A percentile compares a stretch with the other conserved stretches of the same genome.
These are phyloP conservation scores for Osmerus mordax DNA, from an alignment of 2,113 vertebrate species.

Conservation along the genomic window DNA sequence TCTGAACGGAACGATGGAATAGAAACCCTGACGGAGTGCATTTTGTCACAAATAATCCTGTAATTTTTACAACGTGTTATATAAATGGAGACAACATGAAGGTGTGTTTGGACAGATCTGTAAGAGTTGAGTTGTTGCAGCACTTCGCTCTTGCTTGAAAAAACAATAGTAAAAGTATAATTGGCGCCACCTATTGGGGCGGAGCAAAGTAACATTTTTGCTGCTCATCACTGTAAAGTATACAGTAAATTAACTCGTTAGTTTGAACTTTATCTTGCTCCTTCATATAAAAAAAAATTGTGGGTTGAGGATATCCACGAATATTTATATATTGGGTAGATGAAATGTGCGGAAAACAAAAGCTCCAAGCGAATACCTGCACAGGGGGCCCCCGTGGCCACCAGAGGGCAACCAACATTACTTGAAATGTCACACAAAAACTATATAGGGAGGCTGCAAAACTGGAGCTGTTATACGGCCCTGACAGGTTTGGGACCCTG, in stretches of 20 bases:
- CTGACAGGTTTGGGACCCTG: too few relatives aligned
- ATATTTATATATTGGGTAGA: too few relatives aligned
- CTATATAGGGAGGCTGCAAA: too few relatives aligned
- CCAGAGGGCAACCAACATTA: too few relatives aligned
- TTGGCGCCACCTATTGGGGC: constrained; percentile 37
- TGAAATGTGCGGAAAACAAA: too few relatives aligned
- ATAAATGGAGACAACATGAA: neutral
- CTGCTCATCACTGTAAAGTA: too few relatives aligned
- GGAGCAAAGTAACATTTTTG: constrained; percentile 25
- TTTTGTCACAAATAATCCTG: constrained; percentile 29
- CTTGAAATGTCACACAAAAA: too few relatives aligned
- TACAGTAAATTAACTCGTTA: neutral
- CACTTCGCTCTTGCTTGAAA: constrained; percentile 28
- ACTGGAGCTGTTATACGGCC: too few relatives aligned
- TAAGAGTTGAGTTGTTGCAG: constrained; percentile 16
- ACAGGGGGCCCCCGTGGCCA: too few relatives aligned
- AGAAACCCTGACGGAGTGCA: constrained; percentile 78
- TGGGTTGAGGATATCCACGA: too few relatives aligned
- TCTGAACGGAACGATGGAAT: constrained; percentile 93
- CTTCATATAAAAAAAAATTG: neutral
- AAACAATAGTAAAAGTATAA: constrained; percentile 22
- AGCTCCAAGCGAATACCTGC: too few relatives aligned
- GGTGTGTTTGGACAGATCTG: neutral
- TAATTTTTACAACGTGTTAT: neutral
- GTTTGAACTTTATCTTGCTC: too few relatives aligned